Percentiles rank a stretch among this genome's conserved stretches.
Evolutionary conservation across 1,140 invertebrate genomes (phyloP).

Genomic region (Ips nitidus): DNA sequence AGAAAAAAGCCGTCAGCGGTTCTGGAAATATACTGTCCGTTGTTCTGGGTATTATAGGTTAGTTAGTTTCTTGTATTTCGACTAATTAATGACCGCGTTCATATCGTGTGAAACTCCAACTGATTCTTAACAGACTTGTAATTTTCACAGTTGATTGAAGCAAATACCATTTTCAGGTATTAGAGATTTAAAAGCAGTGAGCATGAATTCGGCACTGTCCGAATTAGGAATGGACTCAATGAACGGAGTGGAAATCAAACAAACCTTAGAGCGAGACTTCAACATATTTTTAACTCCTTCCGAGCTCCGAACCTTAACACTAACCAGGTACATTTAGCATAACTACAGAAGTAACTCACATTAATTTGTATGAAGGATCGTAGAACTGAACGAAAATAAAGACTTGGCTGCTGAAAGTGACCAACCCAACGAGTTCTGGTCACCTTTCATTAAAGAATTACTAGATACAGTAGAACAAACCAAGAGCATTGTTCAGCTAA

Average conservation of each 20-base stretch:
- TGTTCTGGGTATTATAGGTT: conserved; percentile 64
- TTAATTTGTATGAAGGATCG: background rate
- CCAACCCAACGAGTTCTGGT: background rate
- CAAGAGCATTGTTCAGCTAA: background rate
- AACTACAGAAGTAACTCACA: background rate
- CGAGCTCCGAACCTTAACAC: conserved; percentile 58
- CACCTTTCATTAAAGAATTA: background rate
- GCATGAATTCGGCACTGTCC: conserved; percentile 66
- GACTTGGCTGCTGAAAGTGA: background rate
- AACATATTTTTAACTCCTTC: conserved; percentile 61
- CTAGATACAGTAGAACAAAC: background rate
- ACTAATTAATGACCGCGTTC: too few relatives aligned
- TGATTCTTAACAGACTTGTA: background rate
- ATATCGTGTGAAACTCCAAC: background rate
- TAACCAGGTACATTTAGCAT: conserved; percentile 1
- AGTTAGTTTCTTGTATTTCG: background rate
- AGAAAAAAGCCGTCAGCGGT: conserved; percentile 63
- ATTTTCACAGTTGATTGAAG: background rate
- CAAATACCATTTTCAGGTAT: conserved; percentile 11
- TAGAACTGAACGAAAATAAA: background rate
- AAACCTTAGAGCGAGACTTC: conserved; percentile 64
- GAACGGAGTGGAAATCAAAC: conserved; percentile 81
- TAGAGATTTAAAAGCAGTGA: conserved; percentile 51
- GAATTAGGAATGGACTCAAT: conserved; percentile 87
- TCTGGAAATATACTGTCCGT: conserved; percentile 64